Evolutionary conservation across 2,888 invertebrate genomes (phyloP).

Genomic region (Standfussiana lucernea): DNA sequence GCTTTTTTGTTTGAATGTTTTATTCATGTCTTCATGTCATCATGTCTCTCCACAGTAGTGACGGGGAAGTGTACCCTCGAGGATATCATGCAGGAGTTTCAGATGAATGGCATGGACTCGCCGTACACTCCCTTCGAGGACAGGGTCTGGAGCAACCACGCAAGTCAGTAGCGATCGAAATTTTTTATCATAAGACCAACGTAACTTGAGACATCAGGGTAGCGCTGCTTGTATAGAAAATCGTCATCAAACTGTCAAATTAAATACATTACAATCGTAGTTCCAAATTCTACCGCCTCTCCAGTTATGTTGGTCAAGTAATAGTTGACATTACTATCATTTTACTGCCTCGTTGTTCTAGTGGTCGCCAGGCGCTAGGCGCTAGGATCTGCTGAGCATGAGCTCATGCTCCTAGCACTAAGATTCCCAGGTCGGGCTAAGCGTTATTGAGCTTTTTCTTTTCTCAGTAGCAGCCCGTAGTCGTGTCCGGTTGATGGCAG

Average conservation of each 20-base stretch:
- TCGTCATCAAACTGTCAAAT: neutral
- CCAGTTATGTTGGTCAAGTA: neutral
- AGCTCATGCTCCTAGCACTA: too few species aligned
- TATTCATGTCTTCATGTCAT: neutral
- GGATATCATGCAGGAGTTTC: slow-evolving; percentile 90
- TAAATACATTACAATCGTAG: neutral
- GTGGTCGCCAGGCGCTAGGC: too few species aligned
- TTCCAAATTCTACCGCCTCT: neutral
- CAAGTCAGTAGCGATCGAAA: slow-evolving; percentile 19
- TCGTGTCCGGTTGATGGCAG: neutral
- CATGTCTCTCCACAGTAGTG: slow-evolving; percentile 68
- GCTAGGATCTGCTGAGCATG: neutral
- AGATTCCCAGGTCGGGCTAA: neutral
- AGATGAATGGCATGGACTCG: slow-evolving; percentile 89
- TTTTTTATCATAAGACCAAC: neutral
- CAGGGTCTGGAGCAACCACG: slow-evolving; percentile 60
- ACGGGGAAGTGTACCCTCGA: slow-evolving; percentile 77
- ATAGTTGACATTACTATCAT: neutral
- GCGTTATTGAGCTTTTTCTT: neutral
- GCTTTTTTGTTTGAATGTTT: too few species aligned
- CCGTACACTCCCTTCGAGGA: slow-evolving; percentile 83
- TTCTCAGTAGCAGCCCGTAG: neutral
- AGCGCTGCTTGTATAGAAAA: neutral
- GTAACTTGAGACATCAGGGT: neutral
- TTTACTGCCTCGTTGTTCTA: neutral